Evolutionary conservation across 2,113 vertebrate species (phyloP).

Genomic region (Toxostoma redivivum): DNA sequence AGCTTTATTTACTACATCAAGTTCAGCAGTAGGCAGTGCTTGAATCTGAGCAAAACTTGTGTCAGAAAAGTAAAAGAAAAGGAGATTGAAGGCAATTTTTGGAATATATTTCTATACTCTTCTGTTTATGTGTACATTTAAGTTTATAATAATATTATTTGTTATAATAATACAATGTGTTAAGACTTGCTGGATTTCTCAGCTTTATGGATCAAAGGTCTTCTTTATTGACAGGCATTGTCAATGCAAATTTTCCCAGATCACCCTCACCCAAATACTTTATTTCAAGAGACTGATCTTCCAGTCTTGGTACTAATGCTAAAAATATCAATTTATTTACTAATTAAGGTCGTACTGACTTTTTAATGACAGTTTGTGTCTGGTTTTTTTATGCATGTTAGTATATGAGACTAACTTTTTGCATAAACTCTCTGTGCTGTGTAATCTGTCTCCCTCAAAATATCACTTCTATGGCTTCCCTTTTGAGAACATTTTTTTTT

Average conservation of each 20-base stretch:
- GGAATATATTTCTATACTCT: neutral
- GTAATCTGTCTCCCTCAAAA: neutral
- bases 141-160: neutral
- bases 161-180: neutral
- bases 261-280: neutral
- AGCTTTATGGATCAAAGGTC: neutral
- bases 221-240: neutral
- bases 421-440: accelerated
- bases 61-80: neutral
- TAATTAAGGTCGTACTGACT: neutral
- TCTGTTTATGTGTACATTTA: neutral
- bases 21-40: neutral
- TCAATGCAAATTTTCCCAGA: neutral
- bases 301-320: neutral
- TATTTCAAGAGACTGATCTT: neutral
- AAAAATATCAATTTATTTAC: neutral
- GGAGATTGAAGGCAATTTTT: neutral
- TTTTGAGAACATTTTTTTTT: neutral
- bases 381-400: neutral
- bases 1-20: conserved; percentile 49
- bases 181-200: neutral
- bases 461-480: neutral
- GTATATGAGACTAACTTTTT: neutral
- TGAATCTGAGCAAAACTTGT: neutral
- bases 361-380: neutral